These are phyloP conservation scores for Entomobrya multifasciata DNA, from an alignment of 2,888 invertebrate species.

Conservation along the genomic window DNA sequence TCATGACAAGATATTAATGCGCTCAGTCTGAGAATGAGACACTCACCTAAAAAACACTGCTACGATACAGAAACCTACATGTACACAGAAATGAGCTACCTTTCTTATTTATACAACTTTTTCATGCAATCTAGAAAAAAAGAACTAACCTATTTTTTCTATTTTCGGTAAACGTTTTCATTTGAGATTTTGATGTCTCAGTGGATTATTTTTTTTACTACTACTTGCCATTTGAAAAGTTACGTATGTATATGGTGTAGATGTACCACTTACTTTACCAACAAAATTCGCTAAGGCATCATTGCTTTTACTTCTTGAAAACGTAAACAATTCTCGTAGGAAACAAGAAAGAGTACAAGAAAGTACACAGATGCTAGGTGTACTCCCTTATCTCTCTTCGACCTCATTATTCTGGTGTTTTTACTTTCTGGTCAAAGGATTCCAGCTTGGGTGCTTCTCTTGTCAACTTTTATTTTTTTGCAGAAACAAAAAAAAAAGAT, in stretches of 20 bases:
- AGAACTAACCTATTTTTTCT: slow-evolving; percentile 23
- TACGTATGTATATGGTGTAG: neutral
- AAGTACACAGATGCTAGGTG: slow-evolving; percentile 3
- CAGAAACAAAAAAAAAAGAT: slow-evolving; percentile 35
- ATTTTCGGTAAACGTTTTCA: slow-evolving; percentile 3
- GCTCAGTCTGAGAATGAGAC: neutral
- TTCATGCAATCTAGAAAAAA: slow-evolving; percentile 9
- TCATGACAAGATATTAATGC: slow-evolving; percentile 30
- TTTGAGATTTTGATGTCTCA: neutral
- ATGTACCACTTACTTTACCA: neutral
- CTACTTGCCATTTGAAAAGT: slow-evolving; percentile 39
- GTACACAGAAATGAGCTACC: neutral
- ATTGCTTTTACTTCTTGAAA: slow-evolving; percentile 13
- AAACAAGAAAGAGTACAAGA: neutral
- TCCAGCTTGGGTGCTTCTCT: slow-evolving; percentile 38
- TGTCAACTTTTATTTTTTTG: slow-evolving; percentile 49
- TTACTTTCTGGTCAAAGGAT: slow-evolving; percentile 48
- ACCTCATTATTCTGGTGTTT: slow-evolving; percentile 51
- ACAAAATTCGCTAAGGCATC: slow-evolving; percentile 25
- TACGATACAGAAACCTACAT: neutral
- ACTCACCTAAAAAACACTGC: neutral
- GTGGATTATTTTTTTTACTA: slow-evolving; percentile 31
- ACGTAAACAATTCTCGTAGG: slow-evolving; percentile 41
- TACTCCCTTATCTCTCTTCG: neutral
- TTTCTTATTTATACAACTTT: slow-evolving; percentile 2